phyloP scores from a whole-genome alignment of 2,113 vertebrate genomes.

The Puntigrus tetrazona region DNA sequence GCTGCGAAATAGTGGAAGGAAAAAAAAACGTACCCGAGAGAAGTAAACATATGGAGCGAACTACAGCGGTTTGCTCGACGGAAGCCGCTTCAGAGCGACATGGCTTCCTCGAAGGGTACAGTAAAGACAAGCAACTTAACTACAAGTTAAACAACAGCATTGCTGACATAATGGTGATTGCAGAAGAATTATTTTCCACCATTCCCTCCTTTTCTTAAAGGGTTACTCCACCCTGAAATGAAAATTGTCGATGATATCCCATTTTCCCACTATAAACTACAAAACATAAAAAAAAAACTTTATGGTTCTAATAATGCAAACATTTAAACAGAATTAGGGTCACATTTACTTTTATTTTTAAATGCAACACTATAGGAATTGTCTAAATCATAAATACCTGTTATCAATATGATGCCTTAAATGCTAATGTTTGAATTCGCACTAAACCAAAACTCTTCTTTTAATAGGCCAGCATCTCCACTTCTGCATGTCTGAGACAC shows the following conservation, averaged over 20 bases:
- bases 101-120: background rate
- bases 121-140: background rate
- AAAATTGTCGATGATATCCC: too few species aligned
- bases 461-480: background rate
- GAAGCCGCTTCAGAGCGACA: constrained; percentile 21
- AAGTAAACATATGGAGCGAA: constrained; percentile 29
- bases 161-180: background rate
- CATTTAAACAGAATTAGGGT: background rate
- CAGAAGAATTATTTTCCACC: background rate
- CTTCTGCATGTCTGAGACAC: background rate
- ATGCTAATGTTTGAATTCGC: background rate
- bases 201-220: background rate
- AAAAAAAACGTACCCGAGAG: constrained; percentile 28
- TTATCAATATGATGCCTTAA: background rate
- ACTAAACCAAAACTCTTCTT: background rate
- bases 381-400: background rate
- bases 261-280: background rate
- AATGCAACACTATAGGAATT: background rate
- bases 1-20: constrained; percentile 1
- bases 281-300: background rate
- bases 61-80: constrained; percentile 28
- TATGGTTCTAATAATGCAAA: background rate
- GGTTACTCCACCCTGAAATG: too few species aligned
- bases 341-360: background rate
- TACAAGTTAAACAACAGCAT: background rate